Percentiles rank a stretch among this genome's conserved stretches.
Conservation (phyloP, 2,113 vertebrate species). For the Oncorhynchus tshawytscha region DNA sequence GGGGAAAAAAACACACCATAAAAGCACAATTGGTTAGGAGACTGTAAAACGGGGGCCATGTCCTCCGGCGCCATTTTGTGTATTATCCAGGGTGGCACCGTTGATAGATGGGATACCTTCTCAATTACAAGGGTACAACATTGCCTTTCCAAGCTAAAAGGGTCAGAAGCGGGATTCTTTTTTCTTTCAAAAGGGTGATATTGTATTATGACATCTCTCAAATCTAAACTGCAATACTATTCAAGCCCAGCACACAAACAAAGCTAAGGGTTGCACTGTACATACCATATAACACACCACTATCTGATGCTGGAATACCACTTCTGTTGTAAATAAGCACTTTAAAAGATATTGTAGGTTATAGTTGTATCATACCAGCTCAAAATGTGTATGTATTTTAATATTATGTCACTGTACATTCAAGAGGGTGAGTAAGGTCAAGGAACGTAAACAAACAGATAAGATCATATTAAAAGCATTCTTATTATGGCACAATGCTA, state of each 20-base stretch:
- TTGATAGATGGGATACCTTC: constrained; percentile 82
- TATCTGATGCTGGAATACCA: background rate
- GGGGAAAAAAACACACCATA: too few species aligned
- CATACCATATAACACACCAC: background rate
- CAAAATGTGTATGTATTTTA: background rate
- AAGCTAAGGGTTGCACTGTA: constrained; percentile 10
- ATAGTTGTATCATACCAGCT: background rate
- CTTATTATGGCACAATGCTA: constrained; percentile 25
- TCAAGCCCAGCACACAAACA: background rate
- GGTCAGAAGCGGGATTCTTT: constrained; percentile 72
- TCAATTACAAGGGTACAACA: constrained; percentile 83
- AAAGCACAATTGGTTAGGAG: too few species aligned
- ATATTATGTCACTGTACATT: background rate
- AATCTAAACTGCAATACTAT: too few species aligned
- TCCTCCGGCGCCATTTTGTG: constrained; percentile 56
- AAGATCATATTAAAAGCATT: constrained; percentile 46
- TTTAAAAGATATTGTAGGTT: background rate
- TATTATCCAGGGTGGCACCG: constrained; percentile 79
- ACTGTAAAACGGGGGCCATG: too few species aligned
- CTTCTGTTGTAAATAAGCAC: background rate
- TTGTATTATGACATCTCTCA: constrained; percentile 33
- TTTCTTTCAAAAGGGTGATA: constrained; percentile 58
- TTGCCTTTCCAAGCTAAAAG: constrained; percentile 79
- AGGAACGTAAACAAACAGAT: constrained; percentile 18
- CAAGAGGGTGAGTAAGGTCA: background rate